Evolutionary conservation across 2,113 vertebrate species (phyloP).

Genomic region (Triplophysa rosa): DNA sequence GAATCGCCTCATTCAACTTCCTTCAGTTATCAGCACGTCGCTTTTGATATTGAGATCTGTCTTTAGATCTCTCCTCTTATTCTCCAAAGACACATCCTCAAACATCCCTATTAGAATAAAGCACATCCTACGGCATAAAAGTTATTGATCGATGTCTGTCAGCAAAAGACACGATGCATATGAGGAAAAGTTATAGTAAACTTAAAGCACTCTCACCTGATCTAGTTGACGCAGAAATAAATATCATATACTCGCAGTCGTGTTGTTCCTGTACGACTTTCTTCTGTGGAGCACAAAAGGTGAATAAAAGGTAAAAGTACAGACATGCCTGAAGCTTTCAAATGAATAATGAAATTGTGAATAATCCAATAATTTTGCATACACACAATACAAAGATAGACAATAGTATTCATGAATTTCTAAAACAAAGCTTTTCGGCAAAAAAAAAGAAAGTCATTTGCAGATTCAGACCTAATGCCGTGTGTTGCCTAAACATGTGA

Average conservation of each 20-base stretch:
- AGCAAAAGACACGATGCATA: background rate
- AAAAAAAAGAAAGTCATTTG: background rate
- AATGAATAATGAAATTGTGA: no score
- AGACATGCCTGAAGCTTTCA: no score
- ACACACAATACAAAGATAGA: no score
- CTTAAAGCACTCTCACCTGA: background rate
- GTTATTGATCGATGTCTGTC: background rate
- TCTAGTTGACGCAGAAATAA: background rate
- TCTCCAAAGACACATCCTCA: conserved; percentile 1
- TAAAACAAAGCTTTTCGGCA: no score
- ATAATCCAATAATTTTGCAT: no score
- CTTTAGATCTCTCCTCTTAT: background rate
- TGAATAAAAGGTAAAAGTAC: no score
- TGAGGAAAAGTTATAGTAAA: background rate
- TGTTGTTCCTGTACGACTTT: no score
- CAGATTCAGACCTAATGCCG: background rate
- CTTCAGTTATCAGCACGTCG: background rate
- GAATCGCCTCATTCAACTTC: background rate
- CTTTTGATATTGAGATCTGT: conserved; percentile 14
- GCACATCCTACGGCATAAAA: background rate
- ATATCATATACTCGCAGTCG: background rate
- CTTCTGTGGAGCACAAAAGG: no score
- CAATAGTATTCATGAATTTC: no score
- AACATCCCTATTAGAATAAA: conserved; percentile 3
- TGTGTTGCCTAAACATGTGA: background rate